Base-by-base conservation (phyloP, 64 coral and sea anemone genomes). In the Pachyseris speciosa region DNA sequence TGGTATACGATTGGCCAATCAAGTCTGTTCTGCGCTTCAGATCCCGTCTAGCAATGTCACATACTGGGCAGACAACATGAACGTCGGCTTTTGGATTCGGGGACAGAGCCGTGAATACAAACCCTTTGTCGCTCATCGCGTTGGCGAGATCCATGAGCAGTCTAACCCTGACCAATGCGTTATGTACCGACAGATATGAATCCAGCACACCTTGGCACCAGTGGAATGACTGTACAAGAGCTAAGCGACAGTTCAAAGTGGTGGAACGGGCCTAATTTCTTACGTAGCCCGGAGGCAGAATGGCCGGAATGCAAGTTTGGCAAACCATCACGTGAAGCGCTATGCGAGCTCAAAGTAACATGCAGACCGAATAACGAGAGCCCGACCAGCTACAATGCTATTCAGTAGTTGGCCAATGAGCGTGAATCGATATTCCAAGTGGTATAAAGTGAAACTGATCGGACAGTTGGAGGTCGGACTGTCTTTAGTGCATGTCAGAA, bases 71-170 rank as follows among this genome's bases (percentile, higher is more conserved):
- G 83, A 95, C 43, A 91, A 83, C 36, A 2, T 74, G n/a, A 88
- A 88, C 22, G 49, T 75, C 9, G 70, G 50, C 7, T 87, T 12
- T 57, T 74, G 48, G 85, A 61, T 87, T 13, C 48, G 55, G 37
- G 85, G 85, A 7, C 72, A 90, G 69, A 95, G 94, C 40, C 61
- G 74, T 3, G 57, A 86, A 40, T 91, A 87, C 34, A 91, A 95
- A 28, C 77, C 67, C 41, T 89, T 89, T 15, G 77, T 92, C 20
- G 86, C 78, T 0, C 69, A 96, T 30, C 19, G 86, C 26, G 90
- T 96, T 70, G 90, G 90, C 13, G 78, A 96, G 71, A 92, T 92
- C 22, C 85, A 96, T 22, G 90, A 96, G 40, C 15, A 92, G 0
- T 85, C 89, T 17, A 81, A 39, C 49, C 88, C 84, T 20, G 69